These are phyloP conservation scores for Harpegnathos saltator DNA, from an alignment of 1,140 invertebrate species.

Conservation along the genomic window DNA sequence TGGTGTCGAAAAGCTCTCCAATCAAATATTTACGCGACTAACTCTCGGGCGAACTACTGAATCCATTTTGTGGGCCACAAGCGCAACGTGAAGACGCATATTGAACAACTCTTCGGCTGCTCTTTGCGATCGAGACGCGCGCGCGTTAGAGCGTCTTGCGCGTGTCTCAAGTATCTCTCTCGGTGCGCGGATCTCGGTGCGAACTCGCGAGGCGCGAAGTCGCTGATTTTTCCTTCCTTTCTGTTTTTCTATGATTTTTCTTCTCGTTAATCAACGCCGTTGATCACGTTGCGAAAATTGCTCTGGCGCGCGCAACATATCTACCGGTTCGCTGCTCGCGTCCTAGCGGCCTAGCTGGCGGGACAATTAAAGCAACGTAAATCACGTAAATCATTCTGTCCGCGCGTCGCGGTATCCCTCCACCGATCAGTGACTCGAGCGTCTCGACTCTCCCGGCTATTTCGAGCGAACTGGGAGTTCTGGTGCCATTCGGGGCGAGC, in stretches of 20 bases:
- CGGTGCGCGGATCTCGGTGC: too few relatives aligned
- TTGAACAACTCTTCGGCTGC: too few relatives aligned
- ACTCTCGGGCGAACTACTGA: neutral
- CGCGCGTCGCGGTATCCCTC: neutral
- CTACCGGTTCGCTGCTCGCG: too few relatives aligned
- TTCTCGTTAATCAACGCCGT: too few relatives aligned
- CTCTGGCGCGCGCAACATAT: neutral
- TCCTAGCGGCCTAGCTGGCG: constrained; percentile 26
- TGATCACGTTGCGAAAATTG: neutral
- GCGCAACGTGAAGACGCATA: too few relatives aligned
- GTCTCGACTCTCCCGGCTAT: constrained; percentile 13
- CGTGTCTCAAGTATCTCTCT: too few relatives aligned
- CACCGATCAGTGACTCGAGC: constrained; percentile 29
- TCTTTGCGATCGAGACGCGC: too few relatives aligned
- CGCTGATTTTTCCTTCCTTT: too few relatives aligned
- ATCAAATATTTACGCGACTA: constrained; percentile 13
- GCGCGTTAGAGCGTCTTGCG: too few relatives aligned
- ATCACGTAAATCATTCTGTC: constrained; percentile 41
- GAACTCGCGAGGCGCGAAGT: too few relatives aligned
- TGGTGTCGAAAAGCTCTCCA: neutral
- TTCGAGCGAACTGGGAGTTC: constrained; percentile 40
- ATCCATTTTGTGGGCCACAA: too few relatives aligned
- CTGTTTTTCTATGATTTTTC: too few relatives aligned
- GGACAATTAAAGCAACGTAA: constrained; percentile 63
- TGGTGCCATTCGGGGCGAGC: constrained; percentile 28